These are phyloP conservation scores for Serinus canaria DNA, from an alignment of 2,113 vertebrate species.

Conservation along the genomic window DNA sequence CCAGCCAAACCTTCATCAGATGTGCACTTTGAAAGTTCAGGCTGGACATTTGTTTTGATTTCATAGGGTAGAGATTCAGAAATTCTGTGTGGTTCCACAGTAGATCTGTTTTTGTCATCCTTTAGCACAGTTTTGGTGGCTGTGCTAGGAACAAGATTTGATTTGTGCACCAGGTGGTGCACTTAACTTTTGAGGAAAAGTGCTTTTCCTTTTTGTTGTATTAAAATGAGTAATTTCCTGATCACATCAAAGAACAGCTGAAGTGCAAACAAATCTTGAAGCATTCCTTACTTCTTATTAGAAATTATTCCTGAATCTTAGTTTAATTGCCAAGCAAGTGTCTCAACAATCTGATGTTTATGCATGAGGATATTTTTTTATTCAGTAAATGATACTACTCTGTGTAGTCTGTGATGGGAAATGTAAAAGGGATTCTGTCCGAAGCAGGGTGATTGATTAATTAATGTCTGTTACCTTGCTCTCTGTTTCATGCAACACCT, in stretches of 20 bases:
- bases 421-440: background rate
- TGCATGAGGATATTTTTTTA: background rate
- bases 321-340: background rate
- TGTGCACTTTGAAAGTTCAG: background rate
- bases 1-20: background rate
- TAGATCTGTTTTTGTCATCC: background rate
- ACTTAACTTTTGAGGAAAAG: background rate
- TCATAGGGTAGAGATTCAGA: background rate
- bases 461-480: background rate
- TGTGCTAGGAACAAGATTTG: background rate
- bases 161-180: background rate
- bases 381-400: background rate
- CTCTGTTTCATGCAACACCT: background rate
- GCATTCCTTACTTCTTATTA: background rate
- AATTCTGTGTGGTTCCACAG: background rate
- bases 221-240: background rate
- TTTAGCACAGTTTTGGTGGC: background rate
- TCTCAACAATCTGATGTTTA: background rate
- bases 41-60: background rate
- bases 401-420: background rate
- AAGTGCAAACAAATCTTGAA: background rate
- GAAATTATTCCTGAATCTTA: background rate
- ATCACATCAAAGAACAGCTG: background rate
- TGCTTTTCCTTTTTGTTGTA: background rate
- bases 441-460: background rate